Base-by-base conservation (phyloP, 1,140 invertebrate species). In the Protaetia brevitarsis region DNA sequence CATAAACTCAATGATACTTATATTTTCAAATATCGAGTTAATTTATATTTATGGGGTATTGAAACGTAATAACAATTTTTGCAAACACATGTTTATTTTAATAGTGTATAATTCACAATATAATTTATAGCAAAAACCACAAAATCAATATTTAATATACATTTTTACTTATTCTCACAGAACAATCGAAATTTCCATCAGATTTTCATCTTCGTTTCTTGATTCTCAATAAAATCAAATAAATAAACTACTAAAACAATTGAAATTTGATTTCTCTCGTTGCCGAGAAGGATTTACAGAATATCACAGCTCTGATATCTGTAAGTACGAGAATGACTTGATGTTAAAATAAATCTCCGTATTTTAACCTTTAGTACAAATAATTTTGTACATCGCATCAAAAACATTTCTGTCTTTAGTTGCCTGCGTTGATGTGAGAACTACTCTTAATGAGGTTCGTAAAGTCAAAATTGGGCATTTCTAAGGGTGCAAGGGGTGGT, bases 381-480 rank as follows among this genome's bases (percentile, higher is more conserved):
- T 10, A 4, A 5, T 16, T 51, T 51, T 51, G 41, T 51, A 51
- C 41, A 51, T 51, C 19, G 3, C 26, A 51, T 51, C 41, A 11
- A 11, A 51, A 51, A 23, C 2, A 41, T 41, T 19, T 16, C n/a
- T 23, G 41, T 51, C 19, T 16, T 51, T 51, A 51, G 16, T 51
- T 51, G 41, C 41, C 41, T 21, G 41, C 41, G 19, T 51, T 51
- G 31, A 62, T 62, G 13, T 62, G 29, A 11, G 29, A 36, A 62
- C 30, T 66, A 29, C 58, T 66, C 31, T 66, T 66, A 16, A 62
- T 57, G 51, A 76, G 63, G 51, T 60, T 57, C 3, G 74, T 74
- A 65, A 81, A 84, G 69, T 85, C 81, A 69, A 85, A 84, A 63
- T 80, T 78, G 26, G 85, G 85, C 77, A 86, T 80, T 74, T 85